Evolutionary conservation across 2,797 vertebrate genomes (phyloP), one percentile per base, ranked within the genome.

Genomic region (Darevskia nairensis): DNA sequence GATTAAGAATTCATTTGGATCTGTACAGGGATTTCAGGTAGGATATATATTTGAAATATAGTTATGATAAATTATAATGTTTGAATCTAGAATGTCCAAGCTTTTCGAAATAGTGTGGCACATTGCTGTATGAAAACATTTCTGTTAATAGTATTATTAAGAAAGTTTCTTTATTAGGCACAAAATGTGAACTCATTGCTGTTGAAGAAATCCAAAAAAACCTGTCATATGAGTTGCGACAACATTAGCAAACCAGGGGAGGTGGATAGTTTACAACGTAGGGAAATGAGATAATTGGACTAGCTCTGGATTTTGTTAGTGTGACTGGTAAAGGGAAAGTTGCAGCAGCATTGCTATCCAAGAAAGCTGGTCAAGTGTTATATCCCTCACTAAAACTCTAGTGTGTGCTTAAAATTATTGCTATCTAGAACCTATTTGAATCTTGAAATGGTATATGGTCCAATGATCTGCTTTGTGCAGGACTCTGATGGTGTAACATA

Each of bases 221-320:
- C 3, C 69, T 71, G 29, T 71, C 69, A 32, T 64, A 64, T 23
- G 21, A 64, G 61, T 19, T 64, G 61, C 0, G 61, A 7, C 61
- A 64, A 64, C 21, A 23, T 71, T 71, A n/a, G 11, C 10, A 15
- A 4, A 71, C 29, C n/a, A 71, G 11, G 68, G 11, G 4, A 4
- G 27, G n/a, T 2, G n/a, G 4, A 17, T 39, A 75, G 35, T 88
- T 13, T 91, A 44, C 69, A 80, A 86, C 75, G 35, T 46, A 84
- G 91, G 77, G 78, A 91, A 81, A 6, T 80, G 3, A 25, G 17
- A 81, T 80, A 89, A 90, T 82, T 82, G 66, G 55, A 92, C 89
- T 83, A 77, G 23, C n/a, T 11, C 13, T 72, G 35, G 23, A 84
- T 41, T 2, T 87, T 88, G 35, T 61, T 91, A 35, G 89, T 90